phyloP scores from a whole-genome alignment of 2,797 vertebrate species.

The Fistularia commersonii region DNA sequence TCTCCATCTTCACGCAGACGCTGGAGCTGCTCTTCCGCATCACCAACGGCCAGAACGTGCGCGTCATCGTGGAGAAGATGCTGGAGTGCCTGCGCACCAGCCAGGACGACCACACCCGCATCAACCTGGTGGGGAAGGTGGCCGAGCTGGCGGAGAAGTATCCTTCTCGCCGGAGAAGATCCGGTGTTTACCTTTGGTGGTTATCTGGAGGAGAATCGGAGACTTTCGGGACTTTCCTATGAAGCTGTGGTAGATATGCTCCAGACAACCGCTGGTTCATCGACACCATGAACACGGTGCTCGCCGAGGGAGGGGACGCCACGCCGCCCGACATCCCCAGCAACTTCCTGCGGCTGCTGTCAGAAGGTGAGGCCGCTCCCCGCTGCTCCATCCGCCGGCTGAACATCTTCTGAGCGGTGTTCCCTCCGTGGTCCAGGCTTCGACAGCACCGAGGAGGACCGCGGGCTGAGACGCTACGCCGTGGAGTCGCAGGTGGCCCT shows the following conservation, averaged over 20 bases:
- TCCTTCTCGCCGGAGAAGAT: conserved; percentile 81
- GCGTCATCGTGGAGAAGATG: conserved; percentile 95
- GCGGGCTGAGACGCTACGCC: conserved; percentile 84
- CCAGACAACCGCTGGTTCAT: conserved; percentile 96
- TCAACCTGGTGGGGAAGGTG: conserved; percentile 89
- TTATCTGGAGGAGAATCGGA: too few relatives aligned
- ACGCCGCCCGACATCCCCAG: conserved; percentile 89
- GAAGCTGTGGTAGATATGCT: conserved; percentile 80
- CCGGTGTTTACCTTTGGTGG: background rate
- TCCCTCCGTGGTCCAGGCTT: conserved; percentile 75
- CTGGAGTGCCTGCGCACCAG: conserved; percentile 86
- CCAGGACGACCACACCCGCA: conserved; percentile 85
- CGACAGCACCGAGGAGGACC: conserved; percentile 84
- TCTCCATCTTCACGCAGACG: conserved; percentile 72
- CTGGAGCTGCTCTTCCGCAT: conserved; percentile 95
- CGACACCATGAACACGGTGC: conserved; percentile 93
- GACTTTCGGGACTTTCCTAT: conserved; percentile 87
- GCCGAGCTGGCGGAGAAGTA: conserved; percentile 98
- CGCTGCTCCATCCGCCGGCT: too few relatives aligned
- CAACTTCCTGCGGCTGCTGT: conserved; percentile 88
- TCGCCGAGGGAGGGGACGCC: conserved; percentile 88
- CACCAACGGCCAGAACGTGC: conserved; percentile 91
- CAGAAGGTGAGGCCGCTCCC: conserved; percentile 83
- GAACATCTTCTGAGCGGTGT: background rate
- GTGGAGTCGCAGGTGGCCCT: conserved; percentile 87